Evolutionary conservation across 2,113 vertebrate species (phyloP).

Genomic region (Otis tarda): DNA sequence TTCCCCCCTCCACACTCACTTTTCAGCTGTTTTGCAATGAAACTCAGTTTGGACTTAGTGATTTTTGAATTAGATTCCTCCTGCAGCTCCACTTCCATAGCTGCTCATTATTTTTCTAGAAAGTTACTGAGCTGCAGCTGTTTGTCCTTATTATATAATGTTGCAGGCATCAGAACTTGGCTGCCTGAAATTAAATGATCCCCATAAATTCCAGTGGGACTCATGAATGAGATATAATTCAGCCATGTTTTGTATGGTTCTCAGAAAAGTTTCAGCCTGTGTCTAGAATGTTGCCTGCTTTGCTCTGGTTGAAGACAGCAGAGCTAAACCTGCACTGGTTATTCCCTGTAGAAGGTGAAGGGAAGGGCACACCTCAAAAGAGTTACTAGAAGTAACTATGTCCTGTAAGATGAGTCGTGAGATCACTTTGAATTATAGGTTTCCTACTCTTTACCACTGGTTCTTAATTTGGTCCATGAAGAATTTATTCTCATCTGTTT

Average conservation of each 20-base stretch:
- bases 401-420: background rate
- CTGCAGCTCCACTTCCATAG: background rate
- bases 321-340: background rate
- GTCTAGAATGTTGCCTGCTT: background rate
- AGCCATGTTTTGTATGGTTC: background rate
- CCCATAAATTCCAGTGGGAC: background rate
- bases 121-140: background rate
- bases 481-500: background rate
- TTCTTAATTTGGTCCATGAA: background rate
- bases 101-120: background rate
- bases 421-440: background rate
- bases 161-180: background rate
- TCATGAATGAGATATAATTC: background rate
- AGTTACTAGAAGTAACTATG: background rate
- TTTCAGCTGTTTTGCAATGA: background rate
- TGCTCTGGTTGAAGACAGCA: background rate
- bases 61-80: background rate
- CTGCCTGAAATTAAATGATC: background rate
- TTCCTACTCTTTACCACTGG: background rate
- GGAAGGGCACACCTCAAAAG: background rate
- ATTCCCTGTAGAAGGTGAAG: background rate
- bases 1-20: too few species aligned
- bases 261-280: background rate
- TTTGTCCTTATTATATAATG: background rate
- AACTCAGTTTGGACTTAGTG: background rate